Base-by-base conservation (phyloP, 2,888 invertebrate genomes). In the Chymomyza caudatula region DNA sequence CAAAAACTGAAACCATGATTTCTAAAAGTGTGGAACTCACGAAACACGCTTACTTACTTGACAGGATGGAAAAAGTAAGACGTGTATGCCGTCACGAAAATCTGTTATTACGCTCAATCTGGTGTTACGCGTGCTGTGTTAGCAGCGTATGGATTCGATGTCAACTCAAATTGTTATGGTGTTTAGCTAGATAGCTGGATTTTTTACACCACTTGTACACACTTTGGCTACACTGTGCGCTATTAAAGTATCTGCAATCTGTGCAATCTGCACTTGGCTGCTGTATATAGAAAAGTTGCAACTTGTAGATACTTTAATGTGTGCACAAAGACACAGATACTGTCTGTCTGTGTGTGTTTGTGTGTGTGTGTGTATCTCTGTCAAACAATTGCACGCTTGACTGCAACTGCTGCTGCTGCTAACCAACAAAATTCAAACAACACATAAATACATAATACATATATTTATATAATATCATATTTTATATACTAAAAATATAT, bases 301-400 rank as follows among this genome's bases (percentile, higher is more conserved):
- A 22, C 42, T 22, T 22, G 3, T 47, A 63, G 68, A 47, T 47
- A 6, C 65, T 47, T 73, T 65, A 62, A 64, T 63, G 55, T 19
- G 25, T 17, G 25, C 42, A 44, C 51, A 55, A 3, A 47, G 23
- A 44, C 37, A 63, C 66, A 63, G 54, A 60, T 47, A 43, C 1
- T 37, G 29, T 25, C 3, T 15, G 20, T n/a, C 13, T 20, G 22
- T 4, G 20, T 51, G 23, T 51, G n/a, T n/a, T n/a, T n/a, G n/a
- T n/a, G n/a, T 37, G 29, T 25, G 25, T 15, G 20, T n/a, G 8
- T 20, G 22, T 4, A 13, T 51, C 11, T 51, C 60, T 83, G 74
- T 82, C 80, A 68, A 82, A 69, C 72, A 72, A 72, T 65, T 77
- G 83, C 80, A 78, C 80, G 83, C 83, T 72, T 83, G 74, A 52